phyloP scores from a whole-genome alignment of 2,888 invertebrate species.

The Oegoconia quadripuncta region DNA sequence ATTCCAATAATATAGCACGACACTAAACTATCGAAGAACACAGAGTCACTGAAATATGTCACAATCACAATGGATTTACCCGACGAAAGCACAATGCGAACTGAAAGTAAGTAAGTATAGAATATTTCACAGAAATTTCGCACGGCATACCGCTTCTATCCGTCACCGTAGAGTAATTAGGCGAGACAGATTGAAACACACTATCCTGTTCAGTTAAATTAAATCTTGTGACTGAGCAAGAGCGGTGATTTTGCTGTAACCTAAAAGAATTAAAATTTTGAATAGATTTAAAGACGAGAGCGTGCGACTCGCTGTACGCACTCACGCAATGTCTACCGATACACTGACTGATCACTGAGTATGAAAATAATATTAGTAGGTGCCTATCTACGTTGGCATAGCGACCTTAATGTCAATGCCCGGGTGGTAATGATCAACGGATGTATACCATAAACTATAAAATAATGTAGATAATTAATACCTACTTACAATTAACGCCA shows the following conservation, averaged over 20 bases:
- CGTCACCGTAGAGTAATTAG: constrained; percentile 65
- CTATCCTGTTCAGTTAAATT: constrained; percentile 20
- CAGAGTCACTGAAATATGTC: constrained; percentile 1
- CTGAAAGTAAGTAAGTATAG: constrained; percentile 36
- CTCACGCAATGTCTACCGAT: constrained; percentile 58
- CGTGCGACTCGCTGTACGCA: constrained; percentile 49
- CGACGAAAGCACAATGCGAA: constrained; percentile 35
- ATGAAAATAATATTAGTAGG: constrained; percentile 37
- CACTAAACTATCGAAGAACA: constrained; percentile 1
- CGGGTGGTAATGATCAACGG: constrained; percentile 51
- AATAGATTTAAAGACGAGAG: constrained; percentile 35
- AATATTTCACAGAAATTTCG: constrained; percentile 67
- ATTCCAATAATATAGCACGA: background rate
- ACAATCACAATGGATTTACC: constrained; percentile 5
- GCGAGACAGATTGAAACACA: constrained; percentile 32
- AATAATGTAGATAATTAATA: constrained; percentile 27
- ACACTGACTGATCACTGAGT: constrained; percentile 42
- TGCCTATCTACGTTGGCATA: constrained; percentile 17
- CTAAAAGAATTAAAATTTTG: constrained; percentile 9
- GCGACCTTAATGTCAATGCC: constrained; percentile 49
- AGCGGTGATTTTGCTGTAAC: constrained; percentile 27
- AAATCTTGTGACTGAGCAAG: constrained; percentile 25
- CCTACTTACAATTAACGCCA: constrained; percentile 21
- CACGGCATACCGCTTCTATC: constrained; percentile 59
- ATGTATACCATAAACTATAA: constrained; percentile 25